phyloP scores from a whole-genome alignment of 1,140 invertebrate genomes.

The Nasonia longicornis region DNA sequence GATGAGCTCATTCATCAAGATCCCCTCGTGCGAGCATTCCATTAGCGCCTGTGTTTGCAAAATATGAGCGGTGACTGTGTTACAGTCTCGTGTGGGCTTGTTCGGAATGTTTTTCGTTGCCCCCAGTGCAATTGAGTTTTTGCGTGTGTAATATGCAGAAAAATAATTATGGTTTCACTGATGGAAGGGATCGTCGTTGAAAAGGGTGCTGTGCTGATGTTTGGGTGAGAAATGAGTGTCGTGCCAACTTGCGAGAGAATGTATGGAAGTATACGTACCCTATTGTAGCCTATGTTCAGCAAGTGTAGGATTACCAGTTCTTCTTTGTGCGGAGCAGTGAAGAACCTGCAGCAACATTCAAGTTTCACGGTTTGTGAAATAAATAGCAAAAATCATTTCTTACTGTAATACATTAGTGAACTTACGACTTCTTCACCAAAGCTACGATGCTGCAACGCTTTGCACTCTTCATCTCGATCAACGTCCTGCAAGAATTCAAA shows the following conservation, averaged over 20 bases:
- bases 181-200: too few relatives aligned
- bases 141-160: background rate
- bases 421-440: constrained; percentile 78
- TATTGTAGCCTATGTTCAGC: constrained; percentile 78
- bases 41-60: constrained; percentile 56
- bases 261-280: constrained; percentile 68
- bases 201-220: too few relatives aligned
- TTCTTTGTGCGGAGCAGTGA: constrained; percentile 71
- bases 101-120: constrained; percentile 3
- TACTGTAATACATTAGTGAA: background rate
- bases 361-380: too few relatives aligned
- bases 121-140: background rate
- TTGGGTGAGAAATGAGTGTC: too few relatives aligned
- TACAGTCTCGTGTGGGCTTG: background rate
- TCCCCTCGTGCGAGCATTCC: constrained; percentile 73
- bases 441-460: constrained; percentile 73
- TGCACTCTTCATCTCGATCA: background rate
- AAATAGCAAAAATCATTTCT: too few relatives aligned
- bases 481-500: constrained; percentile 51
- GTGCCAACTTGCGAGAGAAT: background rate
- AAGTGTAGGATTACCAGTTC: constrained; percentile 75
- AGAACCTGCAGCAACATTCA: constrained; percentile 71
- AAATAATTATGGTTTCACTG: too few relatives aligned
- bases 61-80: background rate
- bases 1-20: constrained; percentile 75